phyloP scores from a whole-genome alignment of 2,797 vertebrate species.

The Clarias platycephalus region DNA sequence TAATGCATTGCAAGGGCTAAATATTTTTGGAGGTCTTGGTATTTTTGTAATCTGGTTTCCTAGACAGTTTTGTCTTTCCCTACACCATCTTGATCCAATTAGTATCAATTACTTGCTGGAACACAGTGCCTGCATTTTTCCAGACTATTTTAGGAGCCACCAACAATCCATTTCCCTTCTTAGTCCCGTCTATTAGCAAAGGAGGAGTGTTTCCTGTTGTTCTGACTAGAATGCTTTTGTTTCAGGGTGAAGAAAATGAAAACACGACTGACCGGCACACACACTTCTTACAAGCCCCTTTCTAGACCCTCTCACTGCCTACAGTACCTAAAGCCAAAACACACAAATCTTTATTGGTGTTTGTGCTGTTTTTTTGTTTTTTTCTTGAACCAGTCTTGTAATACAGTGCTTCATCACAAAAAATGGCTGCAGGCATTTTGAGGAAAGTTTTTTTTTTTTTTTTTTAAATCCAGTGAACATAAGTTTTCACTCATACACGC shows the following conservation, averaged over 20 bases:
- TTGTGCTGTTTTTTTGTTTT: neutral
- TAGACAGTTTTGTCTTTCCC: constrained; percentile 5
- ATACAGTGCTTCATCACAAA: neutral
- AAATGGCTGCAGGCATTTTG: neutral
- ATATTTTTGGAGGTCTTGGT: neutral
- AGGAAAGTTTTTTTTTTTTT: constrained; percentile 23
- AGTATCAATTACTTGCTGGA: constrained; percentile 31
- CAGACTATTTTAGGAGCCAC: constrained; percentile 22
- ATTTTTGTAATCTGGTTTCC: constrained; percentile 15
- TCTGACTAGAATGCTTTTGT: constrained; percentile 18
- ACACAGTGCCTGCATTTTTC: constrained; percentile 16
- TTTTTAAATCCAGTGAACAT: constrained; percentile 40
- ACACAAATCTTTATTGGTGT: constrained; percentile 6
- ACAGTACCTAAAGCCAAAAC: constrained; percentile 16
- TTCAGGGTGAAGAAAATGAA: neutral
- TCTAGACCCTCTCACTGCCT: neutral
- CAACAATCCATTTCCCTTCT: constrained; percentile 26
- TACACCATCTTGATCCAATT: constrained; percentile 36
- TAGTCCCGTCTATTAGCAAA: constrained; percentile 10
- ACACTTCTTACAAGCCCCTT: neutral
- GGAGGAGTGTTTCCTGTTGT: constrained; percentile 28
- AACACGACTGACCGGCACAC: neutral
- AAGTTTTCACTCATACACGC: constrained; percentile 42
- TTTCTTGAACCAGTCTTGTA: neutral
- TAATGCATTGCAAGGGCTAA: neutral